Base-by-base conservation (phyloP, 2,113 vertebrate species). In the Podarcis muralis region DNA sequence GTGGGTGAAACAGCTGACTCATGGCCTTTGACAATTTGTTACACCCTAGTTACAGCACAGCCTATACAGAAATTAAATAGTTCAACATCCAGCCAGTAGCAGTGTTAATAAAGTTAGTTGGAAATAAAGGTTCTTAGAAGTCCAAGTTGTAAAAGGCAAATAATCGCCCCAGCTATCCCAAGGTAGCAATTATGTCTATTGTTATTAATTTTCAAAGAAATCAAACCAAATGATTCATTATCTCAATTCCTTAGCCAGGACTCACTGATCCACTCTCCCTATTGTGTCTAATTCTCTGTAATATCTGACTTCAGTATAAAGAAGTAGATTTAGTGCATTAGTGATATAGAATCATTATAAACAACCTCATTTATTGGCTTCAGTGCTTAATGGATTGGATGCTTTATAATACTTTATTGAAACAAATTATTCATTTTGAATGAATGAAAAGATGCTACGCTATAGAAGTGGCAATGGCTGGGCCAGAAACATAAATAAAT, bases 161-260 rank as follows among this genome's bases (percentile, higher is more conserved):
- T 95, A 94, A 90, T 92, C 91, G 65, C 87, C 85, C 90, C 92
- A 91, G 72, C 84, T 88, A 80, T 95, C 93, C 90, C 94, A 93
- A 93, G 94, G 94, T 93, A 90, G 94, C 95, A 96, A 95, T 97
- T 95, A 95, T 93, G 53, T 83, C 90, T 12, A 43, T 90, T 90
- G 93, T 95, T 95, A 96, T 95, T 97, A 95, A 96, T 96, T 96
- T 97, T 95, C 85, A 94, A 91, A 94, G 94, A 93, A 93, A 84
- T 92, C 85, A 88, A 35, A 11, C 92, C 90, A 92, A 94, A 95
- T 95, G 93, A 96, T 92, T 93, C 93, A 92, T 95, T 92, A 92
- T 95, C 90, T 95, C 94, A 94, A 84, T 94, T 93, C 92, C 89
- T 93, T 95, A 40, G 59, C 94, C 94, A 91, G 84, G 66, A 27